Evolutionary conservation across 2,113 vertebrate species (phyloP).

Genomic region (Eolophus roseicapilla): DNA sequence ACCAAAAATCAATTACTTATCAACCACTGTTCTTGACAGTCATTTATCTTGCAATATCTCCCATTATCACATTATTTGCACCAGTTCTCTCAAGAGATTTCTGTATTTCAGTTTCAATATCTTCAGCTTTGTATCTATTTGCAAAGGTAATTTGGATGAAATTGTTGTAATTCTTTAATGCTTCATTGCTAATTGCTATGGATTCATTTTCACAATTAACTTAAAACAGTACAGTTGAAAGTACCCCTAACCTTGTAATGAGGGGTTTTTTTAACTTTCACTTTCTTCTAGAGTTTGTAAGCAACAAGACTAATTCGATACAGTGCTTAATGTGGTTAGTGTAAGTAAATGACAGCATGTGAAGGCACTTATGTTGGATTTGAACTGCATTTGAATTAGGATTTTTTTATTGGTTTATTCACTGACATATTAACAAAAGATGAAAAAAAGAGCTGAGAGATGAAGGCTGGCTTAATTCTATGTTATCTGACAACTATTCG

Average conservation of each 20-base stretch:
- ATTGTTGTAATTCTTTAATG: background rate
- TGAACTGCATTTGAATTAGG: background rate
- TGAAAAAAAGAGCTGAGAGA: background rate
- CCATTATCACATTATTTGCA: background rate
- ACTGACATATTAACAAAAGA: background rate
- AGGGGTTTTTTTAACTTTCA: background rate
- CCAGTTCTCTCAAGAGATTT: background rate
- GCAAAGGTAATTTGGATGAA: background rate
- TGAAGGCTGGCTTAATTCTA: background rate
- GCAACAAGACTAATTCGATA: background rate
- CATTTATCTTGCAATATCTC: background rate
- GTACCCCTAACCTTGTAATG: background rate
- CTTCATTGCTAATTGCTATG: background rate
- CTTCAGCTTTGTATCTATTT: background rate
- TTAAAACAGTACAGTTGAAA: background rate
- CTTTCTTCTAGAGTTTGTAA: background rate
- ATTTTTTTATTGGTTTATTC: background rate
- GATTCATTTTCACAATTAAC: background rate
- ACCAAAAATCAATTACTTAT: background rate
- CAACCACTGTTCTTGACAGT: background rate
- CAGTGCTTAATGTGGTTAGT: background rate
- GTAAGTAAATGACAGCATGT: constrained; percentile 6
- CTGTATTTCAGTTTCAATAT: background rate
- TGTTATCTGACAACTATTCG: background rate
- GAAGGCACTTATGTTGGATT: background rate